Evolutionary conservation across 2,113 vertebrate genomes (phyloP), one percentile per base, ranked within the genome.

Genomic region (Papio anubis): DNA sequence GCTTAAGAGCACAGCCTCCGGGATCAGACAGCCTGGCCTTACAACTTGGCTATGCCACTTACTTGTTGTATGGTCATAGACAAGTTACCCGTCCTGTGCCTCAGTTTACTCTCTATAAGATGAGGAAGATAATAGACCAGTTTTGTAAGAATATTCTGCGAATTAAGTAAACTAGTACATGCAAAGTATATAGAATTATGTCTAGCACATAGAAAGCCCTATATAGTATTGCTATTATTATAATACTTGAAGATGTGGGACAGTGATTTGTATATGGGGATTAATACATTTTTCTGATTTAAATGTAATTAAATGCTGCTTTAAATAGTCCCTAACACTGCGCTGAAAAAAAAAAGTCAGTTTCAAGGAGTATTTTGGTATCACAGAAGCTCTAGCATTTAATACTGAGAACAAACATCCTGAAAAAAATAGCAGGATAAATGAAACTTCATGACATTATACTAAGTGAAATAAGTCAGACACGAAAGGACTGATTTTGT

Each of bases 361-460:
- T 90, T 97, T 80, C 38, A 82, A 91, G 32, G 27, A 83, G 30
- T 8, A 11, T 59, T 95, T 80, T 59, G 16, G 23, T n/a, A 70
- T 93, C 70, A 70, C 20, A 40, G 80, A 92, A 93, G 12, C 32
- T 84, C 88, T 35, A 48, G 16, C 10, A 30, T 88, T 92, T 86
- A 90, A 78, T 80, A 35, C 80, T 84, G 52, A 95, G 38, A 64
- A 82, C 6, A 88, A 93, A 81, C 6, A 90, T 43, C 70, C 27
- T 90, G 12, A 40, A 68, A 76, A 73, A 88, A 40, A 48, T 38
- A 13, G 1, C 38, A 68, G 12, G 9, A 40, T 88, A 27, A 2
- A 38, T 25, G 30, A 70, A 92, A 76, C 35, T 32, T 95, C 20
- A 81, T 48, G 66, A 66, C 21, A 78, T 20, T n/a, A 68, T n/a